Percentiles rank a stretch among this genome's conserved stretches.
Conservation (phyloP, 2,113 vertebrate species). For the Poeciliopsis turrubarensis region DNA sequence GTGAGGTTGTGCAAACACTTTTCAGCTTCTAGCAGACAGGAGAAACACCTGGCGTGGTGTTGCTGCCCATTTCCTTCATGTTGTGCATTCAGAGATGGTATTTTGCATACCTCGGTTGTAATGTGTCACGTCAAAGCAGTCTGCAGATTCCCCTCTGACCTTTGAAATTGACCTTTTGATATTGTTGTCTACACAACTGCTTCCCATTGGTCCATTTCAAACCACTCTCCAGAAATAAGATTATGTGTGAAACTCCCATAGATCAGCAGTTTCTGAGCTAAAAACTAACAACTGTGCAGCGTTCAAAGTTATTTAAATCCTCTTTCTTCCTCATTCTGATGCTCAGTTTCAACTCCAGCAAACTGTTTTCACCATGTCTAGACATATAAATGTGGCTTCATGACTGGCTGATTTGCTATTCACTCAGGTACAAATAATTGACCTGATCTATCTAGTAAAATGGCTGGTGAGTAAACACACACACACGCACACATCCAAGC, state of each 20-base stretch:
- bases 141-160: background rate
- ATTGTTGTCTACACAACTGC: background rate
- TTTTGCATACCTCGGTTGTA: background rate
- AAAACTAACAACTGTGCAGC: background rate
- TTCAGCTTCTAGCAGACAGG: background rate
- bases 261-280: background rate
- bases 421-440: too few relatives aligned
- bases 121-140: slow-evolving; percentile 1
- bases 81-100: background rate
- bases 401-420: too few relatives aligned
- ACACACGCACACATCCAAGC: too few relatives aligned
- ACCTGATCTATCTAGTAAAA: too few relatives aligned
- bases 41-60: background rate
- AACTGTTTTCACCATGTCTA: too few relatives aligned
- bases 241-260: background rate
- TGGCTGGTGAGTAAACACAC: too few relatives aligned
- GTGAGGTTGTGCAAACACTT: background rate
- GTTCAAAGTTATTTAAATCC: background rate
- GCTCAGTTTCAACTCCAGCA: too few relatives aligned
- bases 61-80: background rate
- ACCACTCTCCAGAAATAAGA: background rate
- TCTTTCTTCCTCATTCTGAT: too few relatives aligned
- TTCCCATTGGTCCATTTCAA: background rate
- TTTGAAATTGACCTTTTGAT: background rate
- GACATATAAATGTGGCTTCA: too few relatives aligned